A percentile compares a stretch with the other conserved stretches of the same genome.
These are phyloP conservation scores for Lepidotrigona ventralis DNA, from an alignment of 1,140 invertebrate species.

Conservation along the genomic window DNA sequence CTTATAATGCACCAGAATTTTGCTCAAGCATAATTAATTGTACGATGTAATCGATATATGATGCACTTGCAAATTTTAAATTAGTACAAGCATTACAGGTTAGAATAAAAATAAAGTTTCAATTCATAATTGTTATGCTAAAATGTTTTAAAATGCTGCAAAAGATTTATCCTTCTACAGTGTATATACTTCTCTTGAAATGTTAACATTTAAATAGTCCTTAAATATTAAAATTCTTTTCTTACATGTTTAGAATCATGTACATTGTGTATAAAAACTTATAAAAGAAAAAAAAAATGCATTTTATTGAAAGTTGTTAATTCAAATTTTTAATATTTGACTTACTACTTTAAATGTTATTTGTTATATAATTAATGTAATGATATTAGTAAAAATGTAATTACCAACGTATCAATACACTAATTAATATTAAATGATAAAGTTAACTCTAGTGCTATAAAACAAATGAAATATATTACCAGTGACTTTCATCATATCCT, in stretches of 20 bases:
- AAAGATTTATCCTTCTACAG: neutral
- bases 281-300: neutral
- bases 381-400: conserved; percentile 14
- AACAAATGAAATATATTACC: conserved; percentile 44
- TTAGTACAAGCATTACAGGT: conserved; percentile 45
- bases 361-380: neutral
- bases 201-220: neutral
- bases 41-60: neutral
- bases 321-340: neutral
- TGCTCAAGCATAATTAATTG: conserved; percentile 24
- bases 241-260: neutral
- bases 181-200: neutral
- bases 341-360: neutral
- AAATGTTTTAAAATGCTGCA: neutral
- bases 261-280: neutral
- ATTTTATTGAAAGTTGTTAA: conserved; percentile 1
- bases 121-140: conserved; percentile 23
- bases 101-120: conserved; percentile 58
- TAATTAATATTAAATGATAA: neutral
- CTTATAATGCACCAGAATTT: conserved; percentile 28
- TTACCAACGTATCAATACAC: neutral
- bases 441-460: conserved; percentile 38
- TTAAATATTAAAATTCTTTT: neutral
- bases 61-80: conserved; percentile 7
- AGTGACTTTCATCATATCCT: conserved; percentile 73